Evolutionary conservation across 64 coral and sea anemone species (phyloP).

Genomic region (Dendrophyllia cribrosa): DNA sequence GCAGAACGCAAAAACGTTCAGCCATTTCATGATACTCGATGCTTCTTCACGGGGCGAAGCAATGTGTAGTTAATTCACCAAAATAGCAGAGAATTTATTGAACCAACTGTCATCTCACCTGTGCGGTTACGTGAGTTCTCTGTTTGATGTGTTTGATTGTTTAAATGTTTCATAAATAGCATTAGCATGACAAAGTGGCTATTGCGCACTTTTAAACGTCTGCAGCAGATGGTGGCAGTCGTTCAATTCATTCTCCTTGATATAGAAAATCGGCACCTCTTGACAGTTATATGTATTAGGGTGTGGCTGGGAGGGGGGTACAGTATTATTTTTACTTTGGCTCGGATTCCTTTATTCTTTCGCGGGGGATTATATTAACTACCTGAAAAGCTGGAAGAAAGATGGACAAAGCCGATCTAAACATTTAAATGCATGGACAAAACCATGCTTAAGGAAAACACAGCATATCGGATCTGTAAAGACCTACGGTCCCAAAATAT

Average conservation of each 20-base stretch:
- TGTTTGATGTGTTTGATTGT: neutral
- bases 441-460: no score
- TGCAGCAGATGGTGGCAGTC: neutral
- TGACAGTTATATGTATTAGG: no score
- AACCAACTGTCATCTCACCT: neutral
- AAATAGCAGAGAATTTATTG: neutral
- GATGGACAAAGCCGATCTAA: no score
- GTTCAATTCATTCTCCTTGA: no score
- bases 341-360: no score
- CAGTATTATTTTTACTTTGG: no score
- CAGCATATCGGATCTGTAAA: no score
- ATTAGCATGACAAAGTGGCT: neutral
- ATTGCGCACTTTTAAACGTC: neutral
- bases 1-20: neutral
- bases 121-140: neutral
- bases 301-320: no score
- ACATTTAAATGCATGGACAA: no score
- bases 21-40: slow-evolving; percentile 11
- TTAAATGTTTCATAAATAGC: neutral
- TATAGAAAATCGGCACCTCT: no score
- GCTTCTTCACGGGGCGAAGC: neutral
- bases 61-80: neutral
- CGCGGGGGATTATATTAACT: no score
- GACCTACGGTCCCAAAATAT: no score
- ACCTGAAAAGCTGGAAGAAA: neutral